Conservation (phyloP, 2,113 vertebrate genomes). For the Morphnarchus princeps region DNA sequence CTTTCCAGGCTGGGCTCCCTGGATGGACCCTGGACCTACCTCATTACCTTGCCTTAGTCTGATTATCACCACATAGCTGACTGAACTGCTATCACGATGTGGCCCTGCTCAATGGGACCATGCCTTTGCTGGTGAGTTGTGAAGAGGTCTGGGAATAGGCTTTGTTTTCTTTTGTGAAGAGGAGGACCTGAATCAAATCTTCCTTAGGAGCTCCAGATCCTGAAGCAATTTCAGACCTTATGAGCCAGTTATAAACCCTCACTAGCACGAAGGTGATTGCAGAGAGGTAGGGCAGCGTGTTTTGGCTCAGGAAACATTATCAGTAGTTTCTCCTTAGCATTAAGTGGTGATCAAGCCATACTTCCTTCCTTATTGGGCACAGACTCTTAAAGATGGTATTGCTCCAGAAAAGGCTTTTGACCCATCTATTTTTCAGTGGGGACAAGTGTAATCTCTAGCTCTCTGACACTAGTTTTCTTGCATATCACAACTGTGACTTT, state of each 20-base stretch:
- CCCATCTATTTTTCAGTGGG: neutral
- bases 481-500: neutral
- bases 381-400: neutral
- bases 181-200: neutral
- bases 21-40: no score
- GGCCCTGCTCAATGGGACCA: neutral
- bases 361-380: neutral
- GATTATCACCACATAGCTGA: neutral
- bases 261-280: neutral
- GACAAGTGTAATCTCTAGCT: neutral
- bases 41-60: neutral
- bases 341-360: neutral
- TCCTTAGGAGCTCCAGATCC: neutral
- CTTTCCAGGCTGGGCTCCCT: neutral
- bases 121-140: neutral
- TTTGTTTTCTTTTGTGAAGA: neutral
- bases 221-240: neutral
- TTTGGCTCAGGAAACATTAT: neutral
- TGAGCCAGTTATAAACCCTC: neutral
- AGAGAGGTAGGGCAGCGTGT: neutral
- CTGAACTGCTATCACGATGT: rapidly evolving
- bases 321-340: neutral
- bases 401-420: neutral
- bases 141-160: neutral
- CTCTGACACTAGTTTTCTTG: neutral